Percentiles rank a stretch among this genome's conserved stretches.
Conservation (phyloP, 2,888 invertebrate genomes). For the Melanotus villosus region DNA sequence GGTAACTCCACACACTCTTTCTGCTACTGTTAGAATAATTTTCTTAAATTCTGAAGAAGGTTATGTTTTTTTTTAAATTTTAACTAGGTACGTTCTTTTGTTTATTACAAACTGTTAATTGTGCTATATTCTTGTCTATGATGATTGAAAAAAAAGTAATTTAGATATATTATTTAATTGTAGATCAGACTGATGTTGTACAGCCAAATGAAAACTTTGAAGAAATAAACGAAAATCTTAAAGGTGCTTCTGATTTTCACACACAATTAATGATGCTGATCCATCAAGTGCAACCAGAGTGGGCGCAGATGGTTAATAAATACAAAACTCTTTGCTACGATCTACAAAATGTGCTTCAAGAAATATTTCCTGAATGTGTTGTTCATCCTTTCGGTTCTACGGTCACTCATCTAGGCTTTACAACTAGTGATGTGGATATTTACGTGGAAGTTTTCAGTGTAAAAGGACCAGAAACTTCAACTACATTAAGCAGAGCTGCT, state of each 20-base stretch:
- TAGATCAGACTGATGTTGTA: conserved; percentile 10
- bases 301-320: conserved; percentile 54
- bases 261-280: conserved; percentile 66
- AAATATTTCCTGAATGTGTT: conserved; percentile 67
- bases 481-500: conserved; percentile 18
- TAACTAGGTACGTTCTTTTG: too few relatives aligned
- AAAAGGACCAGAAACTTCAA: conserved; percentile 50
- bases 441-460: conserved; percentile 71
- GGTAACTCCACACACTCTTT: too few relatives aligned
- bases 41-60: too few relatives aligned
- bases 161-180: too few relatives aligned
- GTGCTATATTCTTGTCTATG: too few relatives aligned
- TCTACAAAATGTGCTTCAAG: conserved; percentile 65
- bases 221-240: conserved; percentile 48
- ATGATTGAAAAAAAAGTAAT: too few relatives aligned
- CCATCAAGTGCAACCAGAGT: conserved; percentile 63
- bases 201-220: conserved; percentile 46
- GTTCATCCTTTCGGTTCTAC: conserved; percentile 81
- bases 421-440: conserved; percentile 82
- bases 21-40: too few relatives aligned
- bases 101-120: too few relatives aligned
- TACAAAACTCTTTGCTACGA: conserved; percentile 68
- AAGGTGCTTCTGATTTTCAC: conserved; percentile 63
- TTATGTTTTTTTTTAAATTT: too few relatives aligned
- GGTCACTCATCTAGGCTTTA: conserved; percentile 79